A percentile compares a stretch with the other conserved stretches of the same genome.
Evolutionary conservation across 1,140 invertebrate species (phyloP).

Genomic region (Ptiloglossa arizonensis): DNA sequence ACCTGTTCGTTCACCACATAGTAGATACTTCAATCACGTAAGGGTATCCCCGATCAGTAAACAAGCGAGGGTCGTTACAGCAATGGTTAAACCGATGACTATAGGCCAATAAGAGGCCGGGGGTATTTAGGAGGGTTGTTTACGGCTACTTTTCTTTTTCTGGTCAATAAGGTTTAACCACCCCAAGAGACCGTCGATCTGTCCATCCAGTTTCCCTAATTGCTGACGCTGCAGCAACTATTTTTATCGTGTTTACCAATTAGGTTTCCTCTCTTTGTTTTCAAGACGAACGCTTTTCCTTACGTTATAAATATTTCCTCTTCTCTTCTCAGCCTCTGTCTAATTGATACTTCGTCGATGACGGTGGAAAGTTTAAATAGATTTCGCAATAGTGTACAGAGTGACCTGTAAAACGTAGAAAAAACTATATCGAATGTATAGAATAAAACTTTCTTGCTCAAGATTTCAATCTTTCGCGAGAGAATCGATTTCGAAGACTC

Average conservation of each 20-base stretch:
- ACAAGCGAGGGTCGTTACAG: constrained; percentile 77
- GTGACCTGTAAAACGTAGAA: too few relatives aligned
- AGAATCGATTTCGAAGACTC: too few relatives aligned
- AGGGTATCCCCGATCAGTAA: constrained; percentile 75
- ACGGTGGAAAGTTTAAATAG: too few relatives aligned
- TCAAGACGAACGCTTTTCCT: background rate
- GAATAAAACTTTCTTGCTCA: too few relatives aligned
- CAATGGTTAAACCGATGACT: constrained; percentile 75
- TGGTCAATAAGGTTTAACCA: constrained; percentile 74
- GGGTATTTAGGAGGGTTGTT: constrained; percentile 79
- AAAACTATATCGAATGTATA: too few relatives aligned
- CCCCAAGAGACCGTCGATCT: constrained; percentile 64
- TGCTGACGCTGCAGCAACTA: constrained; percentile 73
- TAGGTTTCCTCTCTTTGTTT: background rate
- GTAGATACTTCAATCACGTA: constrained; percentile 62
- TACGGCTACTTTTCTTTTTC: constrained; percentile 73
- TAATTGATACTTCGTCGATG: too few relatives aligned
- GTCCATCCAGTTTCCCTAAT: constrained; percentile 68
- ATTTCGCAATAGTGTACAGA: too few relatives aligned
- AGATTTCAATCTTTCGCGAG: too few relatives aligned
- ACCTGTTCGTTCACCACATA: constrained; percentile 44
- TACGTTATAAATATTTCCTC: background rate
- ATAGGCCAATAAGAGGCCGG: constrained; percentile 63
- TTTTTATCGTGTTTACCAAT: constrained; percentile 29
- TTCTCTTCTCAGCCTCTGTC: background rate